Evolutionary conservation across 2,113 vertebrate genomes (phyloP).

Genomic region (Ailuropoda melanoleuca): DNA sequence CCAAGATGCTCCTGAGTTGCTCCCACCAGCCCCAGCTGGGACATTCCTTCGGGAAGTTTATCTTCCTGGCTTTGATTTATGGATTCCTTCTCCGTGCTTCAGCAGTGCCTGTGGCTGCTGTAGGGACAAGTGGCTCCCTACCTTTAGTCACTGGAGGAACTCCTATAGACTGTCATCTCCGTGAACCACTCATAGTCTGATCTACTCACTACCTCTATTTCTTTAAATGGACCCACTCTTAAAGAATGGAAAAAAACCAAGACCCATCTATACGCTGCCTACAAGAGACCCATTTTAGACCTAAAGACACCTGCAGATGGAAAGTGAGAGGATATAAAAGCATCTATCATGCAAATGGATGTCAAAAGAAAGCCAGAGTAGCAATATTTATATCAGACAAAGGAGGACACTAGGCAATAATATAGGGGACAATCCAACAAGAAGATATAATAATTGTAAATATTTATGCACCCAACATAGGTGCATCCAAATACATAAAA

Average conservation of each 20-base stretch:
- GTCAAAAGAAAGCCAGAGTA: not conserved
- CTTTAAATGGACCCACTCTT: not conserved
- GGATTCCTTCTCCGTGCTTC: not conserved
- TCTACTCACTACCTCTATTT: not conserved
- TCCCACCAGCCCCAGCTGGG: rapidly evolving
- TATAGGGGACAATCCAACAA: not conserved
- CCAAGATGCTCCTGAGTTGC: not conserved
- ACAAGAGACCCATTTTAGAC: not conserved
- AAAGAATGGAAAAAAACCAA: not conserved
- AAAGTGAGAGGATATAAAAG: not conserved
- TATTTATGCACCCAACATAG: not conserved
- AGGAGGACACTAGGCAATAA: not conserved
- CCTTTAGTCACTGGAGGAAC: not conserved
- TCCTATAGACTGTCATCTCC: not conserved
- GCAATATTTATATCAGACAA: not conserved
- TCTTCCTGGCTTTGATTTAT: not conserved
- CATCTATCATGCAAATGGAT: not conserved
- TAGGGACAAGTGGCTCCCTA: rapidly evolving
- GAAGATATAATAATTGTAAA: not conserved
- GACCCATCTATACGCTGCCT: not conserved
- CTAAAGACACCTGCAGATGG: not conserved
- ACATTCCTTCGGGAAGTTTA: not conserved
- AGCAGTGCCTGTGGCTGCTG: not conserved
- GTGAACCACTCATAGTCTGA: not conserved
- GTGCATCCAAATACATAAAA: not conserved